Base-by-base conservation (phyloP, 1,140 invertebrate species). In the Chironomus tepperi region DNA sequence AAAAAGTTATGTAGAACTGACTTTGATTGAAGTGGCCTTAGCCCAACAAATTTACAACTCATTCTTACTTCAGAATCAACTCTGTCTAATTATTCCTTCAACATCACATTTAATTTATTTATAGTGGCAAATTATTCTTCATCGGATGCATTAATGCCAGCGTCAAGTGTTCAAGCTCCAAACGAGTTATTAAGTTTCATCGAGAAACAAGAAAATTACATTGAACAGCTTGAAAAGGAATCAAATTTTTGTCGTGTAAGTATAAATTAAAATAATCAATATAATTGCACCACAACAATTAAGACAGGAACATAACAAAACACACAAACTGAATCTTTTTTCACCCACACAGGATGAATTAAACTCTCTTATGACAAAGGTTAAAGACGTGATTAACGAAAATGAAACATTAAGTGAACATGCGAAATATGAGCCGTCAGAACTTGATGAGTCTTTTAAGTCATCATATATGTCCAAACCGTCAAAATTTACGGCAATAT, bases 141-240 rank as follows among this genome's bases (percentile, higher is more conserved):
- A 6, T 19, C 73, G 15, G 67, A 42, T 73, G 57, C 74, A 7
- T 42, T 77, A 12, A 73, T 75, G 7, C 21, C 74, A 18, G 72
- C 77, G 10, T 78, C 80, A 10, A 80, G 76, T 65, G 79, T 79
- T 6, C 78, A 79, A 16, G 79, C 81, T 7, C 80, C 81, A 0
- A 78, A 78, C 8, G 89, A 91, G 79, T 79, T 91, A 15, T 85
- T 89, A 76, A 86, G 87, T 73, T 93, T 92, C 77, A 91, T 93
- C 21, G 89, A 93, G 80, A 88, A 90, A 74, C 92, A 94, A 79
- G 91, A 93, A 79, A 91, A 93, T 75, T 93, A 94, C 76, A 93
- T 94, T 42, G 89, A 92, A 74, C 91, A 94, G 78, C 77, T 94
- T 18, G 92, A 94, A 81, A 88, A 89, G 76, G 91, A 94, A 81